Evolutionary conservation across 2,888 invertebrate species (phyloP).

Genomic region (Sarcophaga rosellei): DNA sequence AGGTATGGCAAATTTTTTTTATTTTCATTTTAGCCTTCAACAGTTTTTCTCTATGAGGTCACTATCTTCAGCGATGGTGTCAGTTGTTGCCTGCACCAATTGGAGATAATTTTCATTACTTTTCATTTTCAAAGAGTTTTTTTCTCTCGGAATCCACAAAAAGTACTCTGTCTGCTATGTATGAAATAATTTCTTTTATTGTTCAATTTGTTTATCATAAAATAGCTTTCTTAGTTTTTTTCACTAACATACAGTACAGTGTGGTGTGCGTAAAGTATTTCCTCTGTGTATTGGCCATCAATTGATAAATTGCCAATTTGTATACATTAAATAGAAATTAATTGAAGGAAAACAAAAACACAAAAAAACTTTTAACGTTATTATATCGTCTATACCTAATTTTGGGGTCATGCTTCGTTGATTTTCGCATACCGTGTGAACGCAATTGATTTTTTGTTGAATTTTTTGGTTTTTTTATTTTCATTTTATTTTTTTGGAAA

Average conservation of each 20-base stretch:
- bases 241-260: background rate
- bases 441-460: slow-evolving; percentile 27
- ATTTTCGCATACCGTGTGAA: slow-evolving; percentile 61
- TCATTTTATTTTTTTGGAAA: slow-evolving; percentile 42
- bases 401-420: slow-evolving; percentile 60
- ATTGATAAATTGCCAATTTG: slow-evolving; percentile 61
- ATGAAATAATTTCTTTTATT: no score
- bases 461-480: background rate
- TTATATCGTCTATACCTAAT: slow-evolving; percentile 36
- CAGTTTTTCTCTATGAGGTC: no score
- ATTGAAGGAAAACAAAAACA: slow-evolving; percentile 39
- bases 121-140: no score
- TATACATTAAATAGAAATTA: slow-evolving; percentile 42
- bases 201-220: background rate
- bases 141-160: no score
- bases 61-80: no score
- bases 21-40: no score
- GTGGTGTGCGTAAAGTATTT: slow-evolving; percentile 1
- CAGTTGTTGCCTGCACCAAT: no score
- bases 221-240: background rate
- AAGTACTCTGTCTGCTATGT: no score
- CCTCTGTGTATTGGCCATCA: slow-evolving; percentile 24
- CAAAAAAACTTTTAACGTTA: slow-evolving; percentile 44
- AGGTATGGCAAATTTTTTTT: no score
- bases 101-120: no score